These are phyloP conservation scores for Lycocerus yunnanus DNA, from an alignment of 2,888 invertebrate genomes.

Conservation along the genomic window DNA sequence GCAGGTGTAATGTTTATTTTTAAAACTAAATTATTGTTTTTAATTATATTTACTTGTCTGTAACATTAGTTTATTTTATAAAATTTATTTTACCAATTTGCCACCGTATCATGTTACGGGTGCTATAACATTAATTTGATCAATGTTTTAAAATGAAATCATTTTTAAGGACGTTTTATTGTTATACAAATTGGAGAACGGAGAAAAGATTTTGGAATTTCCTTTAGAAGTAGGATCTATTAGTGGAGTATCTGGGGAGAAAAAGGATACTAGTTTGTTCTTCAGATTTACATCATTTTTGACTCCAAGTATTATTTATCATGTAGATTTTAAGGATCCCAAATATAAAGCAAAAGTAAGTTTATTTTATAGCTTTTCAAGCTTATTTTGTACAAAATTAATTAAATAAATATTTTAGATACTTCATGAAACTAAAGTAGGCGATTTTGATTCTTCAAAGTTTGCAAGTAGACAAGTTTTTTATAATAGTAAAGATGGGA, in stretches of 20 bases:
- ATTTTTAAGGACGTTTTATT: conserved; percentile 75
- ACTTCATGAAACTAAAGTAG: conserved; percentile 83
- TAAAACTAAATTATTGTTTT: too few species aligned
- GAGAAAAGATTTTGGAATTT: conserved; percentile 73
- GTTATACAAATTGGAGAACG: conserved; percentile 75
- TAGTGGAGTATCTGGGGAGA: conserved; percentile 82
- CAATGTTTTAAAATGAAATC: background rate
- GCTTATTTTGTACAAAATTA: background rate
- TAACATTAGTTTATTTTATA: background rate
- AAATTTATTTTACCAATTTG: background rate
- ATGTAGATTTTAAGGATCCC: conserved; percentile 74
- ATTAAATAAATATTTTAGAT: conserved; percentile 59
- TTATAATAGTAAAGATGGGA: conserved; percentile 90
- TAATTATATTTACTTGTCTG: background rate
- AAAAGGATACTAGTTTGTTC: conserved; percentile 86
- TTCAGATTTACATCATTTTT: conserved; percentile 94
- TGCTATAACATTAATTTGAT: background rate
- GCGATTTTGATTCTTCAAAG: conserved; percentile 76
- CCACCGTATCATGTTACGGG: background rate
- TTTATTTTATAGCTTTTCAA: too few species aligned
- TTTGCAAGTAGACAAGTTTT: conserved; percentile 90
- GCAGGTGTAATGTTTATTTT: too few species aligned
- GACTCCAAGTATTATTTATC: conserved; percentile 86
- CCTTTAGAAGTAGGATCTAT: conserved; percentile 87
- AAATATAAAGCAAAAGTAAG: conserved; percentile 67